Evolutionary conservation across 1,140 invertebrate genomes (phyloP), one percentile per base, ranked within the genome.

Genomic region (Armadillidium nasatum): DNA sequence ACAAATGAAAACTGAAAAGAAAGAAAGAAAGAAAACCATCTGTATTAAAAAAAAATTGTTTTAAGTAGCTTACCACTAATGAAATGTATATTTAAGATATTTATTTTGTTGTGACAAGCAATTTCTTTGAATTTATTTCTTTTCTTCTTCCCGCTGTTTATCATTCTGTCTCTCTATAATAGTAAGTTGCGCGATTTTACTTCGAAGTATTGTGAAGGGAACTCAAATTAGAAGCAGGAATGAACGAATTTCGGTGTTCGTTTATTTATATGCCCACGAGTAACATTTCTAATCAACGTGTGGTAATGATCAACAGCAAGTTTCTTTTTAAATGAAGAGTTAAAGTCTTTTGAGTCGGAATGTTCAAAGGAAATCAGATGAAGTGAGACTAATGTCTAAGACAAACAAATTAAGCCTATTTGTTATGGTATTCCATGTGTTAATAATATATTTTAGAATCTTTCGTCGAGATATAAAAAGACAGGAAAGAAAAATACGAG

Each of bases 351-450:
- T 19, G 50, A 15, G 50, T 60, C 50, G 50, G 50, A 13, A 19
- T 13, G 50, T 60, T 60, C 50, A 60, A 60, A 60, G 50, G 11
- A 19, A 60, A 60, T 15, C 50, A 7, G 50, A 60, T 60, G 50
- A 19, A 60, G 44, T 50, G 19, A 50, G 10, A 45, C 46, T 73
- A 50, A 73, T 60, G 54, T 23, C 10, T 73, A 73, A 45, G 21
- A 21, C 72, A 73, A 73, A 73, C 44, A 73, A 73, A 73, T 73
- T 46, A 73, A 73, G 50, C 72, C 72, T 22, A 73, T 73, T 73
- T 73, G 72, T 73, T 73, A 50, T 73, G 50, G 44, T 19, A 46
- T 23, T 73, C 50, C 19, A 33, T 33, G 33, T 3, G 33, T 33
- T 33, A 33, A 33, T 33, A 33, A 33, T 33, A 33, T 33, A 33